Evolutionary conservation across 2,797 vertebrate species (phyloP).

Genomic region (Podarcis siculus): DNA sequence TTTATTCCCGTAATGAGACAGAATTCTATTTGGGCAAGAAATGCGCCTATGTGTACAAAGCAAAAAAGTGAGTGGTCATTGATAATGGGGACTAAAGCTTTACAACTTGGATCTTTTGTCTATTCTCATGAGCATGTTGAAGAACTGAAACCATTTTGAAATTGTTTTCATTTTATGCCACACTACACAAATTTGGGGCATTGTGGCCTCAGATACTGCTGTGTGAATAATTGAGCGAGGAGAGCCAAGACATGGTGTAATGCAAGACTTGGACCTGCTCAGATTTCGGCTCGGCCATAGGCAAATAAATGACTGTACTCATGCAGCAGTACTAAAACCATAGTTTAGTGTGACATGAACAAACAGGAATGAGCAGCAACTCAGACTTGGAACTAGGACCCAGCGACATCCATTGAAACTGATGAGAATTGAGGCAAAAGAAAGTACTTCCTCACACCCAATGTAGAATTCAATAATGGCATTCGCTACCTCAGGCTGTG

Average conservation of each 20-base stretch:
- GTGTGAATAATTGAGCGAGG: neutral
- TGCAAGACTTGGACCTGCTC: neutral
- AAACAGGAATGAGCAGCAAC: neutral
- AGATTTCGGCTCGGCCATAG: neutral
- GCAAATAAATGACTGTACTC: neutral
- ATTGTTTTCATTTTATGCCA: neutral
- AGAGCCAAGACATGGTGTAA: neutral
- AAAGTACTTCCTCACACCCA: neutral
- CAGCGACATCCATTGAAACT: neutral
- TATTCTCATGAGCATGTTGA: too few species aligned
- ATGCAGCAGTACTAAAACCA: neutral
- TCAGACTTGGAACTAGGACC: neutral
- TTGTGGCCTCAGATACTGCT: neutral
- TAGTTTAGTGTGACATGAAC: neutral
- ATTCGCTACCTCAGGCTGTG: too few species aligned
- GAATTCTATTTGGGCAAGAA: slow-evolving; percentile 97
- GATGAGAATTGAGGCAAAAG: neutral
- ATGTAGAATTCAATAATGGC: too few species aligned
- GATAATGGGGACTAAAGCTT: neutral
- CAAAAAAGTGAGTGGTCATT: slow-evolving; percentile 89
- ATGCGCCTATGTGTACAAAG: slow-evolving; percentile 98
- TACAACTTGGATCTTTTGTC: neutral
- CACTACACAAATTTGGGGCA: neutral
- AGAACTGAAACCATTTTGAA: too few species aligned
- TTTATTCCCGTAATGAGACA: slow-evolving; percentile 90